Percentiles rank a stretch among this genome's conserved stretches.
phyloP scores from a whole-genome alignment of 2,113 vertebrate species.

The Epinephelus fuscoguttatus region DNA sequence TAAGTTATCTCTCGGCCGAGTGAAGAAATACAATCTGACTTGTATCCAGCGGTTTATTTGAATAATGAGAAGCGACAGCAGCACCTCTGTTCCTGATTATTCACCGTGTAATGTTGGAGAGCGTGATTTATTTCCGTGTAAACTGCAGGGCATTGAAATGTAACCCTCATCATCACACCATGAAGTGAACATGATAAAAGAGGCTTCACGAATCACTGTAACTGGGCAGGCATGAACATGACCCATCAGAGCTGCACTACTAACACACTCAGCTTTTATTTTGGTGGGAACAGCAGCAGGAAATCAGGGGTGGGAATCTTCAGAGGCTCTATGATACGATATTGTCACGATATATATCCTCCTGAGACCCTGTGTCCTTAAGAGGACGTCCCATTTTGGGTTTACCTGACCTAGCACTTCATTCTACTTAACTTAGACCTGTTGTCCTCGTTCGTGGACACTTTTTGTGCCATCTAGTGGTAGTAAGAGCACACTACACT shows the following conservation, averaged over 20 bases:
- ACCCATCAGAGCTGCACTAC: background rate
- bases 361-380: too few species aligned
- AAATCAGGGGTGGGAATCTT: background rate
- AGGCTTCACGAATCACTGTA: background rate
- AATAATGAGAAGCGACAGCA: background rate
- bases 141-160: background rate
- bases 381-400: too few species aligned
- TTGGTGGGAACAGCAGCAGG: conserved; percentile 1
- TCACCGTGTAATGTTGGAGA: background rate
- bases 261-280: background rate
- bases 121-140: background rate
- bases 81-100: background rate
- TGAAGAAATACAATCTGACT: background rate
- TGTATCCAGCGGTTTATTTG: too few species aligned
- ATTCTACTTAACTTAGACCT: too few species aligned
- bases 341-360: too few species aligned
- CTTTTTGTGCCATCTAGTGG: too few species aligned
- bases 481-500: too few species aligned
- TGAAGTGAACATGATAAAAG: background rate
- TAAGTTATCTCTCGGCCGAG: too few species aligned
- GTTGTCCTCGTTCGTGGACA: too few species aligned
- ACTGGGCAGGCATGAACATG: background rate
- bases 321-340: too few species aligned
- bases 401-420: too few species aligned
- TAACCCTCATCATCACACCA: background rate